These are phyloP conservation scores for Chionis minor DNA, from an alignment of 2,113 vertebrate species.

Conservation along the genomic window DNA sequence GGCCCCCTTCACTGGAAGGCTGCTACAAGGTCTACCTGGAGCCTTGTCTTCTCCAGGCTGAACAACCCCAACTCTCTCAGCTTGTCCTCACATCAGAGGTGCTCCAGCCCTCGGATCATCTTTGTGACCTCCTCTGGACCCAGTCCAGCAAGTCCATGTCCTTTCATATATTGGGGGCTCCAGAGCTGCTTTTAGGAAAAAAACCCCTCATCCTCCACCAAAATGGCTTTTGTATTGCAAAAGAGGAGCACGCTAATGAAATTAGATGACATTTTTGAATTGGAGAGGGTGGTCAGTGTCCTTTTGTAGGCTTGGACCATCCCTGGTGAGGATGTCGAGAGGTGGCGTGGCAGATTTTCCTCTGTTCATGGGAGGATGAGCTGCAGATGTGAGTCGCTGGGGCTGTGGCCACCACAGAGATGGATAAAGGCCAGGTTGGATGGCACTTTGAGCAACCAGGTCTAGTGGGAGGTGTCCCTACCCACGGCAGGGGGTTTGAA, in stretches of 20 bases:
- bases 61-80: no score
- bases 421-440: neutral
- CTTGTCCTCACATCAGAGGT: no score
- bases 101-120: no score
- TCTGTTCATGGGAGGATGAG: neutral
- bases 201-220: neutral
- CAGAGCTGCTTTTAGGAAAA: neutral
- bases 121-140: no score
- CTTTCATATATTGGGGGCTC: no score
- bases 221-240: neutral
- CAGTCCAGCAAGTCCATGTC: no score
- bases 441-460: neutral
- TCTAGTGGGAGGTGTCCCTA: neutral
- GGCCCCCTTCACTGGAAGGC: no score
- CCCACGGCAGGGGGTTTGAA: neutral
- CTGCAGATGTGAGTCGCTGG: accelerated
- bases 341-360: neutral
- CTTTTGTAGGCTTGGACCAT: neutral
- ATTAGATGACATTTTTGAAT: neutral
- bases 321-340: neutral
- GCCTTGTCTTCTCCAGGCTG: no score
- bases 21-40: no score
- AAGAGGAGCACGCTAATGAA: neutral
- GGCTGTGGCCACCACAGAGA: neutral
- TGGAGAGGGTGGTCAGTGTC: neutral